Percentiles rank a stretch among this genome's conserved stretches.
Evolutionary conservation across 2,797 vertebrate genomes (phyloP).

Genomic region (Coregonus ussuriensis): DNA sequence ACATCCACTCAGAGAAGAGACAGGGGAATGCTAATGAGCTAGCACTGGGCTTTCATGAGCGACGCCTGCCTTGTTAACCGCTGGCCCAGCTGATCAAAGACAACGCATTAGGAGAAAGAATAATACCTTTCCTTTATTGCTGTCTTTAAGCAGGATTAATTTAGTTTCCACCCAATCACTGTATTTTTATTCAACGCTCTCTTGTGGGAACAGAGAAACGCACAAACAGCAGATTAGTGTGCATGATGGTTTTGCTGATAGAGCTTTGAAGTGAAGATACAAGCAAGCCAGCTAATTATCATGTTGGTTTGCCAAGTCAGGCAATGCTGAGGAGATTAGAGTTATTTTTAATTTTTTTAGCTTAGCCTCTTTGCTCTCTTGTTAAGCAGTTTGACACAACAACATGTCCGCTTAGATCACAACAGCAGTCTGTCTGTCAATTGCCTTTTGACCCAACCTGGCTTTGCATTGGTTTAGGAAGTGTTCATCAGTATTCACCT

Average conservation of each 20-base stretch:
- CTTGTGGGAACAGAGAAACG: slow-evolving; percentile 41
- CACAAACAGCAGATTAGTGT: slow-evolving; percentile 34
- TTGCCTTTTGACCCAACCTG: background rate
- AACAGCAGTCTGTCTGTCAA: background rate
- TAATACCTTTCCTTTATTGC: slow-evolving; percentile 39
- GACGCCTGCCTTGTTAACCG: slow-evolving; percentile 52
- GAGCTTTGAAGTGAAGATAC: slow-evolving; percentile 31
- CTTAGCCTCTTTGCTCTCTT: background rate
- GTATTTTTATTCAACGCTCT: slow-evolving; percentile 43
- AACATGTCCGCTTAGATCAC: slow-evolving; percentile 10
- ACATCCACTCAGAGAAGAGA: slow-evolving; percentile 43
- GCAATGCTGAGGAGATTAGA: slow-evolving; percentile 5
- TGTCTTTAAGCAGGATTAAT: slow-evolving; percentile 53
- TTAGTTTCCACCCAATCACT: slow-evolving; percentile 45
- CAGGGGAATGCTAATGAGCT: slow-evolving; percentile 52
- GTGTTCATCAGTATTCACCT: slow-evolving; percentile 1
- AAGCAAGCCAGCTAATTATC: slow-evolving; percentile 32
- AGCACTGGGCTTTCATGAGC: slow-evolving; percentile 28
- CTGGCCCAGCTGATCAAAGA: slow-evolving; percentile 44
- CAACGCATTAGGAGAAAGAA: slow-evolving; percentile 46
- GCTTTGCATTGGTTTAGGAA: background rate
- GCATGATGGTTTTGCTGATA: slow-evolving; percentile 47
- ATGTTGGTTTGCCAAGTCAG: slow-evolving; percentile 25
- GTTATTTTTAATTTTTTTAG: background rate
- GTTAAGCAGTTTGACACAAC: slow-evolving; percentile 11